Conservation (phyloP, 92 coral and sea anemone species). For the Epizoanthus stellaris region DNA sequence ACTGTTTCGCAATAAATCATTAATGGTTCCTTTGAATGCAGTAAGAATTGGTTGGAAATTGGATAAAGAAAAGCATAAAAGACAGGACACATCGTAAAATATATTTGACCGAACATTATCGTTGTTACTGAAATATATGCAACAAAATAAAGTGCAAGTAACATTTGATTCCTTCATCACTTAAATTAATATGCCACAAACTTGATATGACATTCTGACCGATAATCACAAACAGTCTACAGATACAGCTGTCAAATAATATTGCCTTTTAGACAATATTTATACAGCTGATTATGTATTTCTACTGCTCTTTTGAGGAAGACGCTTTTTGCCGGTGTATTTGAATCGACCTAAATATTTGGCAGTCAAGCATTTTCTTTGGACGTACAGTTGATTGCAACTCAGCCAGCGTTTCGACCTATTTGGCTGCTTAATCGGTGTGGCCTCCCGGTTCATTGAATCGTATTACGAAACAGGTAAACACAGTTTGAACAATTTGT, state of each 20-base stretch:
- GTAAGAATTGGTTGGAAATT: not conserved
- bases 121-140: not conserved
- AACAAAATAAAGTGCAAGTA: not conserved
- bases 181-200: not conserved
- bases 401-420: too few species aligned
- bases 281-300: conserved; percentile 7
- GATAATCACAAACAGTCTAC: not conserved
- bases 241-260: not conserved
- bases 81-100: not conserved
- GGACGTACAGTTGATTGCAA: not conserved
- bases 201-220: not conserved
- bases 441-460: too few species aligned
- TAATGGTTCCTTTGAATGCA: not conserved
- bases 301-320: not conserved
- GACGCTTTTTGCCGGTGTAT: not conserved
- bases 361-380: not conserved
- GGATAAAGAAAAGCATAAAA: not conserved
- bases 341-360: not conserved
- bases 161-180: not conserved
- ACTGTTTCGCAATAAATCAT: not conserved
- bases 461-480: too few species aligned
- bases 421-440: too few species aligned
- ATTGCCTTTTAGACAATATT: conserved; percentile 2
- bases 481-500: too few species aligned
- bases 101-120: too few species aligned